Percentiles rank a stretch among this genome's conserved stretches.
phyloP scores from a whole-genome alignment of 92 coral and sea anemone genomes.

The Phymanthus crucifer region DNA sequence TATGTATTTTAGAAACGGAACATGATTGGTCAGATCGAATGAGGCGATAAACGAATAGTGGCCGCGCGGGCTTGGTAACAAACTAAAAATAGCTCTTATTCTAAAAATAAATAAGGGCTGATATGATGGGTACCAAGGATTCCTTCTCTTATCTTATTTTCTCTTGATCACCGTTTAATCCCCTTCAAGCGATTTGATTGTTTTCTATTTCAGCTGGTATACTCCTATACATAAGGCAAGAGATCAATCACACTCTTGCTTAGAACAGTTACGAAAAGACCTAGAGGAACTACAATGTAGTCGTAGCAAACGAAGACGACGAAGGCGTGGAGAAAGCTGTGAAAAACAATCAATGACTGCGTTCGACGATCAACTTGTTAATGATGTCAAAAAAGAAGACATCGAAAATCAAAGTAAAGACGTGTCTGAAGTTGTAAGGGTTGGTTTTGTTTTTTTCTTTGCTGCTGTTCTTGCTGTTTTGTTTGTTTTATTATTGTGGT shows the following conservation, averaged over 20 bases:
- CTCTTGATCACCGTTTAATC: background rate
- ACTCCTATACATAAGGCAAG: conserved; percentile 89
- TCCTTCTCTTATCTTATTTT: no score
- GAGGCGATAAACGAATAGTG: no score
- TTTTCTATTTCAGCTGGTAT: conserved; percentile 61
- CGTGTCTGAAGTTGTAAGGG: background rate
- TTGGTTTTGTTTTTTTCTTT: background rate
- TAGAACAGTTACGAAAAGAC: conserved; percentile 65
- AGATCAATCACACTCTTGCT: conserved; percentile 58
- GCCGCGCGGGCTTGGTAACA: no score
- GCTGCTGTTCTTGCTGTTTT: background rate
- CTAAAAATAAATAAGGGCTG: no score
- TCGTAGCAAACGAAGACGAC: conserved; percentile 20
- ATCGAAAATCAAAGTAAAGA: background rate
- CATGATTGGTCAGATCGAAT: no score
- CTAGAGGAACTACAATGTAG: conserved; percentile 52
- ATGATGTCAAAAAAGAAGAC: background rate
- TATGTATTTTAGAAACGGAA: no score
- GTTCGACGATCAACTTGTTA: background rate
- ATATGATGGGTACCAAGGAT: no score
- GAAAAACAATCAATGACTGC: background rate
- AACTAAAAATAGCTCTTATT: no score
- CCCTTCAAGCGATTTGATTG: background rate
- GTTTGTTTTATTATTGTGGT: background rate
- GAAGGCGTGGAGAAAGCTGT: background rate